Conservation (phyloP, 1,140 invertebrate species). For the Capitella teleta region DNA sequence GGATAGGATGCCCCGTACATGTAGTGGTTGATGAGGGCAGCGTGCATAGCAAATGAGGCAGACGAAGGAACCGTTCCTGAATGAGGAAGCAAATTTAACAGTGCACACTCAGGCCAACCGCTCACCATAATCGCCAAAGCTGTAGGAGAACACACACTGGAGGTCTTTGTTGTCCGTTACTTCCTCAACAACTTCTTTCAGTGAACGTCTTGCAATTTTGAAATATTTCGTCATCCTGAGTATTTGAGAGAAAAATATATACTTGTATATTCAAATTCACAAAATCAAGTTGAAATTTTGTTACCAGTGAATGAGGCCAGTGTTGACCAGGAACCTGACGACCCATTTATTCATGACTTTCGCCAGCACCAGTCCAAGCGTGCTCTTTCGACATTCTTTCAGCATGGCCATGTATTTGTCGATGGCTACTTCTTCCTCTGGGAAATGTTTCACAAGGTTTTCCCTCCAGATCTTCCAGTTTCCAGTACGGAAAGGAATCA, state of each 20-base stretch:
- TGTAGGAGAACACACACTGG: conserved; percentile 39
- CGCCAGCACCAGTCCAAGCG: too few relatives aligned
- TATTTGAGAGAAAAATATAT: too few relatives aligned
- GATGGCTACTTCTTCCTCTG: conserved; percentile 35
- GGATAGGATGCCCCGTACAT: conserved; percentile 38
- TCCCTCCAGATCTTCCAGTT: conserved; percentile 23
- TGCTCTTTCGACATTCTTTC: conserved; percentile 8
- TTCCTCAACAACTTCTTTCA: conserved; percentile 26
- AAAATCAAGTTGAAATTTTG: too few relatives aligned
- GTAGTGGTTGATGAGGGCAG: conserved; percentile 36
- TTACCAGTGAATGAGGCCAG: conserved; percentile 22
- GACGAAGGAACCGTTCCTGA: conserved; percentile 24
- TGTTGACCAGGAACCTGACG: conserved; percentile 25
- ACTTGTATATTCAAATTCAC: too few relatives aligned
- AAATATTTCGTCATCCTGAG: conserved; percentile 24
- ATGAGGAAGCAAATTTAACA: too few relatives aligned
- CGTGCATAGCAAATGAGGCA: conserved; percentile 33
- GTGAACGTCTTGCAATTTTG: conserved; percentile 17
- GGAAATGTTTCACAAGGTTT: conserved; percentile 33
- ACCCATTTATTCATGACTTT: too few relatives aligned
- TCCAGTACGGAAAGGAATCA: conserved; percentile 20
- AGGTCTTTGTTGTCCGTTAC: conserved; percentile 37
- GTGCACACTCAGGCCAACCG: too few relatives aligned
- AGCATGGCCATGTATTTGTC: conserved; percentile 30
- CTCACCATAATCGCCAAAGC: conserved; percentile 41